Conservation (phyloP, 2,113 vertebrate genomes). For the Ptilorrhoa leucosticta region DNA sequence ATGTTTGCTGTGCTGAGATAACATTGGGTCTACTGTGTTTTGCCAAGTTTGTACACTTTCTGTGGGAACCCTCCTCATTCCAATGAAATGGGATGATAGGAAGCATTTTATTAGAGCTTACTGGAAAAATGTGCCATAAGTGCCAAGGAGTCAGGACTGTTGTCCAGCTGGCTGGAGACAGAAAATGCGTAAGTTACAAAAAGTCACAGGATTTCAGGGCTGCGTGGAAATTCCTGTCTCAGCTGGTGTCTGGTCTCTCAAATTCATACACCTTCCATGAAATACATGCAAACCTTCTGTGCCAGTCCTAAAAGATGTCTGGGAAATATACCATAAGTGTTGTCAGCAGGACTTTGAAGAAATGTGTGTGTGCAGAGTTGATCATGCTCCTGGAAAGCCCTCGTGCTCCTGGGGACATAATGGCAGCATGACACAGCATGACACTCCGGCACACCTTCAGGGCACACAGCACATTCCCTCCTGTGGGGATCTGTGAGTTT, state of each 20-base stretch:
- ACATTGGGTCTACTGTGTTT: constrained; percentile 23
- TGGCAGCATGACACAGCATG: background rate
- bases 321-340: background rate
- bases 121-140: constrained; percentile 65
- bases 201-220: constrained; percentile 3
- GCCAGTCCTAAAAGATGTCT: background rate
- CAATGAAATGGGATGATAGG: constrained; percentile 62
- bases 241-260: background rate
- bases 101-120: constrained; percentile 74
- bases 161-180: constrained; percentile 63
- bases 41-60: constrained; percentile 68
- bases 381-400: fast-evolving
- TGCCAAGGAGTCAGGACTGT: constrained; percentile 54
- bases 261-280: background rate
- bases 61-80: constrained; percentile 65
- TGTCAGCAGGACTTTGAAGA: background rate
- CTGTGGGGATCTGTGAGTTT: fast-evolving
- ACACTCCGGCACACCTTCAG: background rate
- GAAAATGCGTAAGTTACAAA: constrained; percentile 45
- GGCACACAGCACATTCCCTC: fast-evolving
- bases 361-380: background rate
- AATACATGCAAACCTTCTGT: constrained; percentile 8
- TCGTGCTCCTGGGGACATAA: fast-evolving
- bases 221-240: constrained; percentile 18
- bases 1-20: constrained; percentile 35